Evolutionary conservation across 2,113 vertebrate genomes (phyloP), one percentile per base, ranked within the genome.

Genomic region (Romanogobio albipinnatus): DNA sequence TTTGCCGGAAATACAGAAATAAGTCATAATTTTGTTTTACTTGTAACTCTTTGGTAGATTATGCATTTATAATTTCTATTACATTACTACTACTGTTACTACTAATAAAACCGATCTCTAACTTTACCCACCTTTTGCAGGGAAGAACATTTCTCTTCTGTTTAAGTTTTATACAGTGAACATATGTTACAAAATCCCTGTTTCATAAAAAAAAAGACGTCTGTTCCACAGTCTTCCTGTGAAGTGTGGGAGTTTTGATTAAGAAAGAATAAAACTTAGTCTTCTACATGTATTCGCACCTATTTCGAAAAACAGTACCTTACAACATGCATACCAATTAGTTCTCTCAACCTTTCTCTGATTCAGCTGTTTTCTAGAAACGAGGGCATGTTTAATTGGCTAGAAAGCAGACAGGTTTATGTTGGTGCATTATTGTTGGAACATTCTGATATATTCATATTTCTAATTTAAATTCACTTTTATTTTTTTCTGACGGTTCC

Each of bases 211-310:
- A 76, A 49, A 26, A 14, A 36, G 36, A 36, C 8, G 2, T 79
- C 58, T 62, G 58, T 47, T 79, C 7, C 14, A 24, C 56, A 26
- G 36, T 62, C 13, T 79, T 19, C 15, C 8, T 62, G 77, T 79
- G 77, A 79, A 79, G 77, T 79, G 58, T 79, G 14, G 77, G 77
- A 47, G n/a, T 79, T 79, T 62, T 79, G 39, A 79, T 47, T 73
- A 43, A 47, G 43, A 4, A 79, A 45, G n/a, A 79, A 79, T 47
- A 39, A 62, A 62, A 79, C 58, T 17, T 14, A 14, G 33, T n/a
- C 3, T 7, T 79, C 56, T 36, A 78, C 22, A 15, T 61, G 13
- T 78, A 43, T 78, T 78, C n/a, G 0, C 76, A 62, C 39, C 76
- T 79, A 15, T 45, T 62, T 5, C 2, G 4, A 17, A 61, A 78